Conservation (phyloP, 2,113 vertebrate species). For the Crotalus horridus region DNA sequence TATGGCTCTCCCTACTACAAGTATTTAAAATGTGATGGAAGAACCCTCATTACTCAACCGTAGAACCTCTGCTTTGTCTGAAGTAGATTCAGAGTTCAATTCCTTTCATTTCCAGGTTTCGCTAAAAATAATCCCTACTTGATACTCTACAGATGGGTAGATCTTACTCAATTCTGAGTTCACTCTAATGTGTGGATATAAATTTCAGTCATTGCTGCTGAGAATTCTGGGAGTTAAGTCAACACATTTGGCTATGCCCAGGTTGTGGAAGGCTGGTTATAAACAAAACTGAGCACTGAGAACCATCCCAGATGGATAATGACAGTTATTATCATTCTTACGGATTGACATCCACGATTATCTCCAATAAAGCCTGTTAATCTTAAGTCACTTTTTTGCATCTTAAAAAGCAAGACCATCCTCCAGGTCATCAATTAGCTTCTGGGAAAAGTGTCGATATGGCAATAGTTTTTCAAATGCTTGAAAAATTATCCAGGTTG, state of each 20-base stretch:
- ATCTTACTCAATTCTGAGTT: not conserved
- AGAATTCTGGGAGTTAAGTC: not conserved
- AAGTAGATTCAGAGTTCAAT: not conserved
- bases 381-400: not conserved
- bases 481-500: not conserved
- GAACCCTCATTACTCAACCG: not conserved
- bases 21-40: not conserved
- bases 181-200: not conserved
- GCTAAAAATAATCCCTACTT: not conserved
- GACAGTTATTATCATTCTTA: not conserved
- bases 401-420: not conserved
- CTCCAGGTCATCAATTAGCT: not conserved
- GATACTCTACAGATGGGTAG: not conserved
- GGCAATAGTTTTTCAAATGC: too few species aligned
- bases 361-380: not conserved
- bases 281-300: not conserved
- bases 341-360: not conserved
- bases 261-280: not conserved
- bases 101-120: not conserved
- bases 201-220: not conserved
- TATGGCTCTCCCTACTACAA: not conserved
- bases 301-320: not conserved
- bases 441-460: not conserved
- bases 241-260: not conserved
- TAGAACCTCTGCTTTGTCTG: not conserved